These are phyloP conservation scores for Habropoda laboriosa DNA, from an alignment of 1,140 invertebrate species.

Conservation along the genomic window DNA sequence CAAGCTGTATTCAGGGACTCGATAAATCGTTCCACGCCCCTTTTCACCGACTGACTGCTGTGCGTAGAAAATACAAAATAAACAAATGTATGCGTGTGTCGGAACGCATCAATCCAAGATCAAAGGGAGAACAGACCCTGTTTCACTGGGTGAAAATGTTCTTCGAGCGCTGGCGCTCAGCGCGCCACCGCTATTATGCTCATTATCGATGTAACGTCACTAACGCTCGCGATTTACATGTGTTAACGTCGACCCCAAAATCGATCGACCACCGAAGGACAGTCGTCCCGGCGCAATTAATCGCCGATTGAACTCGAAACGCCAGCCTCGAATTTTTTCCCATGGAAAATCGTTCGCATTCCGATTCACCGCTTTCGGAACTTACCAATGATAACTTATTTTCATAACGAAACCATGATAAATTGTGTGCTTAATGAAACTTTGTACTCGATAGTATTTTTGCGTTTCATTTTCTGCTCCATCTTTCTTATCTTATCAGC, in stretches of 20 bases:
- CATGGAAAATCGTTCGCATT: too few species aligned
- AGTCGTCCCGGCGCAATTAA: constrained; percentile 27
- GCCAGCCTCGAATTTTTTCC: too few species aligned
- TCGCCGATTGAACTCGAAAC: constrained; percentile 29
- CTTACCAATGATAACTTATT: too few species aligned
- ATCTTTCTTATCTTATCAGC: too few species aligned
- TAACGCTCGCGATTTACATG: constrained; percentile 7
- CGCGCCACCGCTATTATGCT: constrained; percentile 20
- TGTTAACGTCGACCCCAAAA: constrained; percentile 18
- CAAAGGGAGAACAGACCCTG: constrained; percentile 26
- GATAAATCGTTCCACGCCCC: background rate
- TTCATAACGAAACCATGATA: too few species aligned
- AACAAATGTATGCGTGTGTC: constrained; percentile 16
- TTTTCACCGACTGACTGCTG: constrained; percentile 19
- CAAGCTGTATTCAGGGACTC: background rate
- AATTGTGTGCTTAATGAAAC: too few species aligned
- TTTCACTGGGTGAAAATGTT: constrained; percentile 22
- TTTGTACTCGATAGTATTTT: too few species aligned
- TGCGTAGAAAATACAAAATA: constrained; percentile 28
- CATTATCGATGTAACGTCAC: constrained; percentile 40
- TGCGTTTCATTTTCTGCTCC: too few species aligned
- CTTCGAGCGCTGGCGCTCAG: background rate
- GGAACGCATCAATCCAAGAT: constrained; percentile 16
- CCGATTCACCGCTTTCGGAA: too few species aligned
- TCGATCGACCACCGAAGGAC: constrained; percentile 3